These are phyloP conservation scores for Timema podura DNA, from an alignment of 2,888 invertebrate species.

Conservation along the genomic window DNA sequence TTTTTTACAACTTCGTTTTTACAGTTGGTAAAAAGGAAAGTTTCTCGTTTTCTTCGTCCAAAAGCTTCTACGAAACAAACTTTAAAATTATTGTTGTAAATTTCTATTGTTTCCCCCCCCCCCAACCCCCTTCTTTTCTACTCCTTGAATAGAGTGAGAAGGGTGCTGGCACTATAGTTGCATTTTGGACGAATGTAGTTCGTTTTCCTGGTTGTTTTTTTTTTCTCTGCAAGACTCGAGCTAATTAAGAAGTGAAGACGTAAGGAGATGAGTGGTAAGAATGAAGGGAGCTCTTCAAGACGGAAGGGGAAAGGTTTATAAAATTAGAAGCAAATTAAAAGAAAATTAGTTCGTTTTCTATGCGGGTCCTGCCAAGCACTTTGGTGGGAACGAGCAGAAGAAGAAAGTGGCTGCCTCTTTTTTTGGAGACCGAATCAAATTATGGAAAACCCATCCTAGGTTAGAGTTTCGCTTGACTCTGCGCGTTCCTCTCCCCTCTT, in stretches of 20 bases:
- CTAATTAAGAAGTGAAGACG: slow-evolving; percentile 23
- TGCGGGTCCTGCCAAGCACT: slow-evolving; percentile 4
- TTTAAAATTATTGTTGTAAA: too few relatives aligned
- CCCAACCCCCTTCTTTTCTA: too few relatives aligned
- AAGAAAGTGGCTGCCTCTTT: slow-evolving; percentile 15
- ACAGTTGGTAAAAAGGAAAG: too few relatives aligned
- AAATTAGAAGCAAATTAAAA: slow-evolving; percentile 28
- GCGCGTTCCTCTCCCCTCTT: neutral
- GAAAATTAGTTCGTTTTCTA: slow-evolving; percentile 28
- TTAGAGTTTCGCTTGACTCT: slow-evolving; percentile 18
- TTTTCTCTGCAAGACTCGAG: neutral
- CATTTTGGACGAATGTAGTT: neutral
- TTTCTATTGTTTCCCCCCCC: too few relatives aligned
- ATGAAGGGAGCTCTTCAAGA: neutral
- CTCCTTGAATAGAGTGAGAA: too few relatives aligned
- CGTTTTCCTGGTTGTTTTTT: neutral
- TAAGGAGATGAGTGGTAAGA: slow-evolving; percentile 11
- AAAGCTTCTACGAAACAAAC: too few relatives aligned
- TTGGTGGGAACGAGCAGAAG: neutral
- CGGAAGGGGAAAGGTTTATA: slow-evolving; percentile 25
- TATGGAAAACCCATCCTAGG: slow-evolving; percentile 24
- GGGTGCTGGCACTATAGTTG: too few relatives aligned
- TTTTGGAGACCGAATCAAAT: slow-evolving; percentile 21
- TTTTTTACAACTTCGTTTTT: too few relatives aligned
- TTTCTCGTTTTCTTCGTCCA: too few relatives aligned